Evolutionary conservation across 92 coral and sea anemone species (phyloP), one percentile per base, ranked within the genome.

Genomic region (Desmophyllum pertusum): DNA sequence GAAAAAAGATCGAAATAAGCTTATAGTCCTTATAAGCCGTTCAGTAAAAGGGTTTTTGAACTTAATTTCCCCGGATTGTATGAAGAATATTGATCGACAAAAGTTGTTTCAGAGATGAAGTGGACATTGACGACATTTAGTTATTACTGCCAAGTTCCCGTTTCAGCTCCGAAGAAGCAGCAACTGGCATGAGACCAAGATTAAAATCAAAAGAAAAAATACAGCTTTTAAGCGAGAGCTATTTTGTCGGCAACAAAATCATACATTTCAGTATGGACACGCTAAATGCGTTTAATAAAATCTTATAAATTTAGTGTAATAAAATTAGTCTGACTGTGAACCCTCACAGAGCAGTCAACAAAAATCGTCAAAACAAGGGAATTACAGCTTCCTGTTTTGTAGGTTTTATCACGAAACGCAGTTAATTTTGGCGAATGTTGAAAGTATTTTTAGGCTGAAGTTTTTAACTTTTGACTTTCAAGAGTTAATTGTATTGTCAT

Each of bases 1-100:
- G 51, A n/a, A 50, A 77, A 69, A 48, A 33, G 30, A 80, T 8
- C 53, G 14, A 68, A 80, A 36, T 70, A 69, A 42, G 84, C 84
- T 53, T 25, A 80, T 35, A 69, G 10, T 37, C 45, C 84, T 53
- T 25, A 80, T 35, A 69, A 19, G 50, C 45, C 6, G 67, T 48
- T 36, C 30, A 25, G 13, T 68, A n/a, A 33, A 38, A 46, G 18
- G 46, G 37, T 27, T 68, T 75, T 21, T 46, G 71, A 17, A 31
- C 55, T 68, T 18, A n/a, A 67, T 67, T 66, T 68, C 68, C 66
- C 84, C 50, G 37, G 57, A 37, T 80, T 23, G 66, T 45, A 37
- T 55, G 33, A n/a, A 7, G 10, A 50, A 48, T 80, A 80, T 80
- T 51, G 66, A 23, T 68, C 45, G 41, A 18, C 71, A 36, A 35